Base-by-base conservation (phyloP, 2,888 invertebrate genomes). In the Drosophila trichaetosa region DNA sequence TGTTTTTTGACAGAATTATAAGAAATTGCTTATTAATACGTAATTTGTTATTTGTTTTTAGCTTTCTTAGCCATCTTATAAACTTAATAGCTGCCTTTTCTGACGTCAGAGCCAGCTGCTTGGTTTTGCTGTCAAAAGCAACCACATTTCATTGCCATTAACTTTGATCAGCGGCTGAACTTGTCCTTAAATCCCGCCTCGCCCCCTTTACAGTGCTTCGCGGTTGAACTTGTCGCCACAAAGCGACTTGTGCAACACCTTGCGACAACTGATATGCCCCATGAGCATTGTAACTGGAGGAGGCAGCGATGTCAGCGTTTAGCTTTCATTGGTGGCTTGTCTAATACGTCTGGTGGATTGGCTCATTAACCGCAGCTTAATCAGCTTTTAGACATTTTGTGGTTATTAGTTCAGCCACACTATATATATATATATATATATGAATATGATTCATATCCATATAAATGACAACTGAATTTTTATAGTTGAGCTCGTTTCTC, bases 361-460 rank as follows among this genome's bases (percentile, higher is more conserved):
- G 75, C 87, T 81, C 90, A 87, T 89, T 87, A 88, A 87, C 87
- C 87, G 83, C 87, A 89, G 90, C 65, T 87, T 87, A 89, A 87
- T 85, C 90, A 81, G 77, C 77, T 77, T 77, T 76, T 85, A 73
- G 75, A 69, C 78, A 65, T 74, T 69, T 82, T 38, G 87, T 61
- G 88, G 86, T 79, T 88, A 88, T 87, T 87, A 90, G 89, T 83
- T 87, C 86, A 75, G 65, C 69, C 70, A 88, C 67, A 69, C 38
- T 51, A 62, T 21, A 21, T 2, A 21, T 4, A 3, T 36, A 16
- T 13, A 21, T 11, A 11, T 6, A 0, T 6, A 21, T 18, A 38
- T 18, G 18, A 8, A 42, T 42, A 21, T 46, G 21, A 40, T 10
- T 10, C 40, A 40, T 40, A 31, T 16, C 53, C 34, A 58, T 46